phyloP scores from a whole-genome alignment of 2,113 vertebrate species.

The Mesembrinibis cayennensis region DNA sequence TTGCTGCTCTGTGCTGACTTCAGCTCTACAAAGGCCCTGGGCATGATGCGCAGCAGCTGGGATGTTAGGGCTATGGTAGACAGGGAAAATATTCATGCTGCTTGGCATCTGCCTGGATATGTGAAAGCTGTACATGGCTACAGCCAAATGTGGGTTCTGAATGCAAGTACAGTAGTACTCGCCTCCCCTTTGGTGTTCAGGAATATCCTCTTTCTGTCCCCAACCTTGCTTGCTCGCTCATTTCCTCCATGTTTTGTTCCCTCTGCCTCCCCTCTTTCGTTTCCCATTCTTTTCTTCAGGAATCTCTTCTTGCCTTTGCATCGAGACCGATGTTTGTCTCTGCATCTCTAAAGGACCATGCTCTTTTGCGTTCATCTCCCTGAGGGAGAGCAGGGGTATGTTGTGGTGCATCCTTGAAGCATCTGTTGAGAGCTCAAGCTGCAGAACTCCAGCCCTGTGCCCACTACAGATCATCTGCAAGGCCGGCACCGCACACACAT shows the following conservation, averaged over 20 bases:
- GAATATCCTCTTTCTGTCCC: neutral
- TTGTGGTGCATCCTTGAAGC: neutral
- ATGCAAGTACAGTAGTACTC: neutral
- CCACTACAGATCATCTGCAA: neutral
- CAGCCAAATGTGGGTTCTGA: neutral
- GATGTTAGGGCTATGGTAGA: neutral
- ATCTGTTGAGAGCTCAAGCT: neutral
- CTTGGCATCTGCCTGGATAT: neutral
- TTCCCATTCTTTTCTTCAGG: neutral
- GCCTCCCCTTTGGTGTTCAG: neutral
- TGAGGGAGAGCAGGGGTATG: neutral
- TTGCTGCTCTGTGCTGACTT: neutral
- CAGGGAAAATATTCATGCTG: neutral
- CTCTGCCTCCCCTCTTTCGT: neutral
- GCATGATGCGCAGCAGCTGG: neutral
- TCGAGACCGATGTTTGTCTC: neutral
- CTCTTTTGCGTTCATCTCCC: neutral
- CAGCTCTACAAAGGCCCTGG: neutral
- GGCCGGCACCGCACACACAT: neutral
- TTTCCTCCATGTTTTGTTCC: neutral
- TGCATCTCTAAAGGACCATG: neutral
- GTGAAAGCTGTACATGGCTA: neutral
- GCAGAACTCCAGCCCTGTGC: neutral
- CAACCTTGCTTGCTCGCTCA: neutral
- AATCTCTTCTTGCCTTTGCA: neutral